A percentile compares a stretch with the other conserved stretches of the same genome.
Conservation (phyloP, 2,888 invertebrate genomes). For the Noctua comes region DNA sequence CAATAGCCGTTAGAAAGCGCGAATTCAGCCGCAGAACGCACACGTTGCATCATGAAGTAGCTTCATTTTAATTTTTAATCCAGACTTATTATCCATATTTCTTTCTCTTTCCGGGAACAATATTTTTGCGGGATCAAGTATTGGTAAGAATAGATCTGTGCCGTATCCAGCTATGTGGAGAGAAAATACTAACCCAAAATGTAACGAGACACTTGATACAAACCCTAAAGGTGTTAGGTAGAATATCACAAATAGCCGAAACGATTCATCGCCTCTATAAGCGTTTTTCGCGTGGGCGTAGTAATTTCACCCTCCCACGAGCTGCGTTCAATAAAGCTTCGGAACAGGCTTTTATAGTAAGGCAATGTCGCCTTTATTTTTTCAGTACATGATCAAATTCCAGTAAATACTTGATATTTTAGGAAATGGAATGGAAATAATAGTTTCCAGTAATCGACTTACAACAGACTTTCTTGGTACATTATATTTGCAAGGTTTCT, state of each 20-base stretch:
- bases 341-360: slow-evolving; percentile 38
- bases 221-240: slow-evolving; percentile 34
- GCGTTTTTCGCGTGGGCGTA: slow-evolving; percentile 71
- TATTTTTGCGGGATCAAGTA: neutral
- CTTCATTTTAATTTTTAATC: slow-evolving; percentile 55
- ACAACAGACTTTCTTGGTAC: slow-evolving; percentile 18
- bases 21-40: slow-evolving; percentile 81
- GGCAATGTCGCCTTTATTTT: slow-evolving; percentile 44
- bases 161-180: neutral
- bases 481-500: slow-evolving; percentile 47
- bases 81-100: slow-evolving; percentile 11
- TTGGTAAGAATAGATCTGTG: neutral
- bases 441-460: slow-evolving; percentile 26
- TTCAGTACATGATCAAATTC: slow-evolving; percentile 39
- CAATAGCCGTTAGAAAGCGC: slow-evolving; percentile 84
- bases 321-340: slow-evolving; percentile 55
- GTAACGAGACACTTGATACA: slow-evolving; percentile 23
- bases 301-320: slow-evolving; percentile 73
- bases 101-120: neutral
- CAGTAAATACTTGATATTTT: slow-evolving; percentile 25
- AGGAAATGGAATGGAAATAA: slow-evolving; percentile 39
- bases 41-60: slow-evolving; percentile 80
- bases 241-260: slow-evolving; percentile 61
- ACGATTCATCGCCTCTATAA: slow-evolving; percentile 72
- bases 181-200: neutral